A percentile compares a stretch with the other conserved stretches of the same genome.
phyloP scores from a whole-genome alignment of 2,888 invertebrate genomes.

The Camptogramma bilineatum region DNA sequence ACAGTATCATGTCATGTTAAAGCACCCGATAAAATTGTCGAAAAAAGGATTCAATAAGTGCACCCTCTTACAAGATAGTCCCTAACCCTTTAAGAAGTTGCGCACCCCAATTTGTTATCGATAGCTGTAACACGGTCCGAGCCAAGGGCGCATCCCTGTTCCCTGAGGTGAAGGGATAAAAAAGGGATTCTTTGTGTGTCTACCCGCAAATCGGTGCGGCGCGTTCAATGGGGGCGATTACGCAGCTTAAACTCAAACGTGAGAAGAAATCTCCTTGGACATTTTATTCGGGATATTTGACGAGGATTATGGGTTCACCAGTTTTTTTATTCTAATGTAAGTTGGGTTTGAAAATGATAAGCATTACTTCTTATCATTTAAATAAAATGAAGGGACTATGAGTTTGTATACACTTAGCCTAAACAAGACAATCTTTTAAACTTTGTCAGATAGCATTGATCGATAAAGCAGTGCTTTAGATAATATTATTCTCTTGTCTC shows the following conservation, averaged over 20 bases:
- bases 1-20: conserved; percentile 46
- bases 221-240: conserved; percentile 72
- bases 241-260: conserved; percentile 65
- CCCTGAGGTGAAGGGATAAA: conserved; percentile 67
- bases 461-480: no score
- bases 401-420: neutral
- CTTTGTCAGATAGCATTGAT: no score
- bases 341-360: conserved; percentile 20
- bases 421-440: no score
- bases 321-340: conserved; percentile 14
- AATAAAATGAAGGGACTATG: conserved; percentile 9
- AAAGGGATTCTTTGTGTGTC: conserved; percentile 77
- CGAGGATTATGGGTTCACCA: conserved; percentile 31
- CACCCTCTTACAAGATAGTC: conserved; percentile 65
- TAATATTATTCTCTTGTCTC: no score
- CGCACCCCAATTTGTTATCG: conserved; percentile 80
- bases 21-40: conserved; percentile 43
- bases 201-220: conserved; percentile 73
- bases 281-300: conserved; percentile 37
- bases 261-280: conserved; percentile 58
- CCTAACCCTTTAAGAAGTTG: conserved; percentile 66
- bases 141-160: conserved; percentile 57
- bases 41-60: conserved; percentile 48
- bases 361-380: conserved; percentile 16
- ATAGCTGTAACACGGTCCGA: conserved; percentile 76